These are phyloP conservation scores for Trachops cirrhosus DNA, from an alignment of 2,797 vertebrate species.

Conservation along the genomic window DNA sequence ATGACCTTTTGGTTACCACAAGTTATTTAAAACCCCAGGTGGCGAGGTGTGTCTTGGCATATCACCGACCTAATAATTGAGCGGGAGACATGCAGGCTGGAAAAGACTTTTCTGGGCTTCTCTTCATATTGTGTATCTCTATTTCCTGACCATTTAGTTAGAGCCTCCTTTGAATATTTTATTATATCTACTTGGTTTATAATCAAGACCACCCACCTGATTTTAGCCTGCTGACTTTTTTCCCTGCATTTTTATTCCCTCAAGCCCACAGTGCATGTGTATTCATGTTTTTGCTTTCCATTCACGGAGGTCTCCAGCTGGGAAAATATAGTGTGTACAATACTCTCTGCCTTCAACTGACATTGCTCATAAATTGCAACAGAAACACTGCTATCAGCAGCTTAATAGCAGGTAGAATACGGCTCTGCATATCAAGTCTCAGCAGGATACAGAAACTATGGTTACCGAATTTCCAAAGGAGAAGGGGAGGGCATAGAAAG, in stretches of 20 bases:
- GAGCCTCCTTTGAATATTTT: conserved; percentile 68
- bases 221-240: conserved; percentile 75
- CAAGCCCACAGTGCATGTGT: conserved; percentile 76
- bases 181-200: conserved; percentile 72
- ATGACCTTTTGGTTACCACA: conserved; percentile 17
- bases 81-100: not conserved
- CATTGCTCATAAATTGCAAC: conserved; percentile 87
- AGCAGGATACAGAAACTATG: conserved; percentile 85
- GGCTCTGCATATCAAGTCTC: conserved; percentile 84
- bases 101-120: not conserved
- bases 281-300: conserved; percentile 86
- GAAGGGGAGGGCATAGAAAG: conserved; percentile 69
- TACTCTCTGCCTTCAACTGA: conserved; percentile 86
- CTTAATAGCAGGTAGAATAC: conserved; percentile 85
- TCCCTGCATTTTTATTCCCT: conserved; percentile 64
- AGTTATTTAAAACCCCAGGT: conserved; percentile 42
- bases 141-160: conserved; percentile 55
- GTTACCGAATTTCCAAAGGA: conserved; percentile 84
- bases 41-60: conserved; percentile 24
- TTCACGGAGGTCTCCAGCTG: conserved; percentile 87
- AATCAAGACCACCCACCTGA: conserved; percentile 79
- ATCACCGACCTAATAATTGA: not conserved
- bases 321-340: conserved; percentile 88
- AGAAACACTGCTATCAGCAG: conserved; percentile 88
- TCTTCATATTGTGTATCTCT: not conserved